Evolutionary conservation across 1,140 invertebrate genomes (phyloP), one percentile per base, ranked within the genome.

Genomic region (Meloidogyne floridensis): DNA sequence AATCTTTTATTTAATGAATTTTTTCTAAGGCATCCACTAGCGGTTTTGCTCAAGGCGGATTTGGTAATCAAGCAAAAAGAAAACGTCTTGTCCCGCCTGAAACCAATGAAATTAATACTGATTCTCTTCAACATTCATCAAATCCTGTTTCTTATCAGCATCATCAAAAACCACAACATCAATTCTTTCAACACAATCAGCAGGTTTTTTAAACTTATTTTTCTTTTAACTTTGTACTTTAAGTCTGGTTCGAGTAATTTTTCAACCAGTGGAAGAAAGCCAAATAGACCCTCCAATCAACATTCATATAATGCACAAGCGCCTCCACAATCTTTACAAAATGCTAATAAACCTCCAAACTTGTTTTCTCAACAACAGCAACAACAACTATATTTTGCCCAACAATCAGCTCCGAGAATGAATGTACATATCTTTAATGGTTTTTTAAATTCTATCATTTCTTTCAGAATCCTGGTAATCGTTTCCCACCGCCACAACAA

Each of bases 61-160:
- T 75, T 42, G 32, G 43, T 10, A 47, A 18, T 47, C n/a, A 47
- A 75, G 15, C 73, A 47, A 73, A 73, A 10, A 73, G 47, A 43
- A 73, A 51, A 75, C 73, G 47, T 47, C 43, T 75, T 75, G 47
- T 53, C n/a, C 47, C 72, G 42, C 47, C 72, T 7, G 72, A 42
- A 75, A 3, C 73, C 15, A 74, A 51, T 53, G 20, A 74, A 51
- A 15, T 13, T 59, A 15, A 4, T 59, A 3, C 11, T 15, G 56
- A 59, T 3, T 59, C 56, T 13, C 56, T 59, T 15, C 56, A 59
- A 4, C 11, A 59, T 15, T 5, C 11, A 15, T 59, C 56, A 59
- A 15, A 11, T 59, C 2, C 56, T 59, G 32, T 32, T 32, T 59
- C 13, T 15, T 59, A 59, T 59, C 56, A 59, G 15, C 56, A 59